Conservation (phyloP, 2,888 invertebrate species). For the Melanotus villosus region DNA sequence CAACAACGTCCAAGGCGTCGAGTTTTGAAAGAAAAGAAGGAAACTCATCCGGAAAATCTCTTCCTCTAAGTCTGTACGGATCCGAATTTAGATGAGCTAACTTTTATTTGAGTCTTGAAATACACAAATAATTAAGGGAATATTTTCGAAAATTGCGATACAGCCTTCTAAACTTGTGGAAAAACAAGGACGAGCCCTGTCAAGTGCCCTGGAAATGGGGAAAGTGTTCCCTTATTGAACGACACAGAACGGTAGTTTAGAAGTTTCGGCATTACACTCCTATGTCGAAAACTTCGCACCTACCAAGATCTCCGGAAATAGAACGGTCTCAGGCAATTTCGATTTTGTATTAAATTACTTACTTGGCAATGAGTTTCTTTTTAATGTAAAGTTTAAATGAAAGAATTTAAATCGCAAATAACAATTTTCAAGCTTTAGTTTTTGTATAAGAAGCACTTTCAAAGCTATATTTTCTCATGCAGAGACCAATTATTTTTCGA, state of each 20-base stretch:
- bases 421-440: too few species aligned
- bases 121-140: constrained; percentile 26
- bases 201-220: background rate
- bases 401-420: too few species aligned
- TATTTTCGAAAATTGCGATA: background rate
- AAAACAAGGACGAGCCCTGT: constrained; percentile 7
- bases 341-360: too few species aligned
- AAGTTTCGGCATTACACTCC: constrained; percentile 9
- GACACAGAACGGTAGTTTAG: constrained; percentile 15
- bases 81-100: constrained; percentile 24
- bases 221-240: constrained; percentile 10
- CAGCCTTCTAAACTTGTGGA: background rate
- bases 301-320: constrained; percentile 7
- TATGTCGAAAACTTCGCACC: constrained; percentile 8
- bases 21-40: constrained; percentile 11
- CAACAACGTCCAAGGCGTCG: constrained; percentile 26
- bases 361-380: too few species aligned
- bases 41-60: constrained; percentile 1
- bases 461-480: too few species aligned
- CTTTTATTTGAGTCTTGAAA: constrained; percentile 14
- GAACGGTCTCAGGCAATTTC: too few species aligned
- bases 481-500: too few species aligned
- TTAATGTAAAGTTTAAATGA: too few species aligned
- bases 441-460: too few species aligned
- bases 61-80: constrained; percentile 15